Conservation (phyloP, 2,797 vertebrate genomes). For the Philypnodon macrostomus region DNA sequence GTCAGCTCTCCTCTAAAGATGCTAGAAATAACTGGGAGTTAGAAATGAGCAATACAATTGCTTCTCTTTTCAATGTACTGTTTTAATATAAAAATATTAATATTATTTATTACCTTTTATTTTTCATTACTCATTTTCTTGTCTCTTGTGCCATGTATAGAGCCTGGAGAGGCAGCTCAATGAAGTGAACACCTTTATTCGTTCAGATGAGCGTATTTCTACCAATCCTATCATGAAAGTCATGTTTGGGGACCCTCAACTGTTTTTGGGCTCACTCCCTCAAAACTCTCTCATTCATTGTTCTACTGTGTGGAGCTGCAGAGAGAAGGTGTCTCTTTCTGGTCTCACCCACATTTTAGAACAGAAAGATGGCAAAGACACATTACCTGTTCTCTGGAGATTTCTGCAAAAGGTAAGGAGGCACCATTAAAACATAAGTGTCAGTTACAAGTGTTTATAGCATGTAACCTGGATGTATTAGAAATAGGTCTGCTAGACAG, state of each 20-base stretch:
- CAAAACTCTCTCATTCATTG: constrained; percentile 74
- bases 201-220: constrained; percentile 82
- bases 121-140: background rate
- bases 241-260: constrained; percentile 80
- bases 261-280: constrained; percentile 79
- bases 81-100: no score
- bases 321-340: constrained; percentile 79
- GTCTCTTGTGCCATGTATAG: constrained; percentile 47
- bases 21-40: constrained; percentile 87
- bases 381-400: constrained; percentile 84
- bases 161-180: constrained; percentile 78
- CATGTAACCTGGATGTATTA: background rate
- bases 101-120: no score
- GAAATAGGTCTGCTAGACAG: no score
- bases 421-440: no score
- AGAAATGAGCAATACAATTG: constrained; percentile 71
- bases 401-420: constrained; percentile 86
- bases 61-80: constrained; percentile 79
- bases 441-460: background rate
- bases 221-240: constrained; percentile 84
- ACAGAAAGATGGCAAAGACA: constrained; percentile 81
- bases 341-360: constrained; percentile 85
- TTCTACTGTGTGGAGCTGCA: constrained; percentile 87
- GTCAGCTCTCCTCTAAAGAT: constrained; percentile 75
- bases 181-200: constrained; percentile 75